A percentile compares a stretch with the other conserved stretches of the same genome.
phyloP scores from a whole-genome alignment of 2,797 vertebrate species.

The Thalassophryne amazonica region DNA sequence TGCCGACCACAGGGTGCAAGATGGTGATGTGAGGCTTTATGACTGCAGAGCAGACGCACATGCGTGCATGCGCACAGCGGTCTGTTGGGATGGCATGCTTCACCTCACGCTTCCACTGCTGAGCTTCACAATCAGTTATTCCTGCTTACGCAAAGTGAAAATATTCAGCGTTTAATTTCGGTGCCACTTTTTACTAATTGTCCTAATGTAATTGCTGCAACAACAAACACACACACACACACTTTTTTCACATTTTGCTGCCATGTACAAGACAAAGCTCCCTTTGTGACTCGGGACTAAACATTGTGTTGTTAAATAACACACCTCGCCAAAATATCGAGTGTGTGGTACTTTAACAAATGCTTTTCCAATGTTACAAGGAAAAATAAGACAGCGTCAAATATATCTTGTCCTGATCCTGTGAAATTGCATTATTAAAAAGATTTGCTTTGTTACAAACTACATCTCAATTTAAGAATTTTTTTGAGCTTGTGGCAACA shows the following conservation, averaged over 20 bases:
- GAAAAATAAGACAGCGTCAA: slow-evolving; percentile 57
- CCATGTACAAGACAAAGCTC: slow-evolving; percentile 25
- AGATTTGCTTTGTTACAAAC: slow-evolving; percentile 58
- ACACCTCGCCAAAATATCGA: slow-evolving; percentile 46
- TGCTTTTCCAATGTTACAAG: slow-evolving; percentile 56
- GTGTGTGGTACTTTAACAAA: slow-evolving; percentile 49
- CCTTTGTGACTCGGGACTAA: slow-evolving; percentile 25
- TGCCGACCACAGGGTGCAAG: slow-evolving; percentile 73
- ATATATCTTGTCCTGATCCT: slow-evolving; percentile 48
- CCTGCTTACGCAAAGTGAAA: slow-evolving; percentile 36
- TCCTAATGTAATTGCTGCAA: too few species aligned
- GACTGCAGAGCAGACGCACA: slow-evolving; percentile 60
- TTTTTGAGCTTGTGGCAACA: slow-evolving; percentile 56
- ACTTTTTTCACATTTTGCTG: neutral
- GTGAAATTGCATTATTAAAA: slow-evolving; percentile 59
- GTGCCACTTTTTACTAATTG: too few species aligned
- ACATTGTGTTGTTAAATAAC: slow-evolving; percentile 34
- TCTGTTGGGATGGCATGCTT: slow-evolving; percentile 71
- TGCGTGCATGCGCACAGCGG: slow-evolving; percentile 14
- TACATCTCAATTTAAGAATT: slow-evolving; percentile 60
- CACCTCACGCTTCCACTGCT: slow-evolving; percentile 65
- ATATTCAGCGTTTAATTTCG: slow-evolving; percentile 19
- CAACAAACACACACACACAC: too few species aligned
- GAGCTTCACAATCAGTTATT: slow-evolving; percentile 47
- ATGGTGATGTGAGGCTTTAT: slow-evolving; percentile 80